Evolutionary conservation across 2,888 invertebrate genomes (phyloP).

Genomic region (Argyresthia goedartella): DNA sequence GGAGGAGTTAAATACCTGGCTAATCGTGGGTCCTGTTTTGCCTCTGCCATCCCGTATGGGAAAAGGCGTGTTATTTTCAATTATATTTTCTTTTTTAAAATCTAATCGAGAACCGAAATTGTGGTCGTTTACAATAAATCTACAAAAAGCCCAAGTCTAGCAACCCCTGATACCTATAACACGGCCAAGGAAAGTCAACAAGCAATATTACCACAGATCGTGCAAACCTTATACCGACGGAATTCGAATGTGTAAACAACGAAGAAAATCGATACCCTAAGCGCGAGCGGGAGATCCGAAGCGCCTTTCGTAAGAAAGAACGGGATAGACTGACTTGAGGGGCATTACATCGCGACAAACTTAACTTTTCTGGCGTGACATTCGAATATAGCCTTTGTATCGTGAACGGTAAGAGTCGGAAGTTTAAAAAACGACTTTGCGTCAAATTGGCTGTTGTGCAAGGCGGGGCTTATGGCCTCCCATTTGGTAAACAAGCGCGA

Average conservation of each 20-base stretch:
- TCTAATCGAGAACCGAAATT: too few relatives aligned
- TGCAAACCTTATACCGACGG: slow-evolving; percentile 33
- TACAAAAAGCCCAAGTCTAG: too few relatives aligned
- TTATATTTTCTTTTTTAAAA: too few relatives aligned
- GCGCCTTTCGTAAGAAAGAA: slow-evolving; percentile 29
- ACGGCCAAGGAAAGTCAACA: slow-evolving; percentile 32
- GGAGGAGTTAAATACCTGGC: too few relatives aligned
- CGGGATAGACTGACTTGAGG: slow-evolving; percentile 21
- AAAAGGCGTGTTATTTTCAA: too few relatives aligned
- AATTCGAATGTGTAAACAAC: slow-evolving; percentile 56
- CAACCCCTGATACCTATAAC: not conserved
- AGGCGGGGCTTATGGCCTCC: slow-evolving; percentile 47
- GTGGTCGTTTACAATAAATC: too few relatives aligned
- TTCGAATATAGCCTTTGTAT: slow-evolving; percentile 1
- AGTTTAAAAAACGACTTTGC: not conserved
- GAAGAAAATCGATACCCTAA: slow-evolving; percentile 45
- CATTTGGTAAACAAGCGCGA: slow-evolving; percentile 32
- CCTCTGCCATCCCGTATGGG: too few relatives aligned
- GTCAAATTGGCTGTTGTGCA: slow-evolving; percentile 9
- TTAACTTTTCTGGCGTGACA: not conserved
- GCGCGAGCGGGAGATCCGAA: slow-evolving; percentile 27
- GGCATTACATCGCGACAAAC: not conserved
- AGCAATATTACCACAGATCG: slow-evolving; percentile 32
- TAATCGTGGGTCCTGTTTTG: too few relatives aligned
- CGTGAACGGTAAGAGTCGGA: not conserved